Evolutionary conservation across 2,888 invertebrate genomes (phyloP), one percentile per base, ranked within the genome.

Genomic region (Ennomos fuscantarius): DNA sequence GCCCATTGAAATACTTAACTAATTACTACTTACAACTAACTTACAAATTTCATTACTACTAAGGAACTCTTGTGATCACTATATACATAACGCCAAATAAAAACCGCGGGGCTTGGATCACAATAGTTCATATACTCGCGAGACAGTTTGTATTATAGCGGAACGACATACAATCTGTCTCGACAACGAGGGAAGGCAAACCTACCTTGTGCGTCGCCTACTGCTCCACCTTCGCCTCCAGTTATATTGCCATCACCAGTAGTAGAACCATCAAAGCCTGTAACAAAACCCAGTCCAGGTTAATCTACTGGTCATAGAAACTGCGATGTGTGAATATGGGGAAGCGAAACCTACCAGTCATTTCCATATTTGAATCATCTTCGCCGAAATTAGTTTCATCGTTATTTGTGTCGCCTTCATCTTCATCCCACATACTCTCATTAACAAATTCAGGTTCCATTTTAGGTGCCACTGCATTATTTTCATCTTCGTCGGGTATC

Each of bases 391-490:
- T 93, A 0, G 93, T 90, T 76, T 94, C 94, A 71, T 94, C 94
- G 73, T 94, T 94, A 60, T 93, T 93, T 32, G 93, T 87, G 72
- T 93, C 94, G 67, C 93, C 94, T 68, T 94, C 94, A 63, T 93
- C 94, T 60, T 93, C 92, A 63, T 93, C 93, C 92, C 93, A 93
- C 88, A 92, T 87, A 63, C 93, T 90, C 78, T 94, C 94, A 63
- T 94, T 94, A 41, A 93, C 91, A 82, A 94, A 94, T 84, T 94
- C 94, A 0, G 94, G 94, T 92, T 94, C 94, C 82, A 94, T 94
- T 93, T 94, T 94, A 32, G 94, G 94, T 73, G 94, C 94, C 65
- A 94, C 92, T 60, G 93, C 93, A 65, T 93, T 93, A 32, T 92
- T 91, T 82, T 93, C 92, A 64, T 93, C 92, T 74, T 92, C 92